Percentiles rank a stretch among this genome's conserved stretches.
Evolutionary conservation across 2,797 vertebrate species (phyloP).

Genomic region (Chloroceryle inda): DNA sequence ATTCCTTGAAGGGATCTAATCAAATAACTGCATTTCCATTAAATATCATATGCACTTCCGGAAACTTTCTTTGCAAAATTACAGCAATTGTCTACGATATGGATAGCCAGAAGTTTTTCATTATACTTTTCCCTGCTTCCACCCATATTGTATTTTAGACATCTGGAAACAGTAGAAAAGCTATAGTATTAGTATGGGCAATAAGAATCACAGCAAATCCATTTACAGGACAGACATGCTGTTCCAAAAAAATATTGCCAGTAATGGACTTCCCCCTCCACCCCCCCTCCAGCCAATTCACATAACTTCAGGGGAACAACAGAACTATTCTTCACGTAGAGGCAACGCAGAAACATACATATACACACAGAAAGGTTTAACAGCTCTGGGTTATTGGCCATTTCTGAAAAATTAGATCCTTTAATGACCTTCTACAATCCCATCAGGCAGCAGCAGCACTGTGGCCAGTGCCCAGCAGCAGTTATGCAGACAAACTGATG

Average conservation of each 20-base stretch:
- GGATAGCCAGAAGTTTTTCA: slow-evolving; percentile 20
- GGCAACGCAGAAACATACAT: not conserved
- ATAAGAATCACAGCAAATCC: slow-evolving; percentile 34
- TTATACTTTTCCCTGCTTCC: not conserved
- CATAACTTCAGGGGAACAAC: not conserved
- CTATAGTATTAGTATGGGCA: not conserved
- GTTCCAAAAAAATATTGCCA: not conserved
- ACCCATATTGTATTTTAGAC: not conserved
- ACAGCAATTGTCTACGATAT: not conserved
- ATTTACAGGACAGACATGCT: not conserved
- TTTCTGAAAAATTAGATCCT: not conserved
- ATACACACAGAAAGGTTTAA: not conserved
- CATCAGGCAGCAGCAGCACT: not conserved
- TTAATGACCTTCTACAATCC: not conserved
- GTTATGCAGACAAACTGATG: not conserved
- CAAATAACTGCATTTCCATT: not conserved
- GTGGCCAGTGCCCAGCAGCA: not conserved
- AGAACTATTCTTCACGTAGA: not conserved
- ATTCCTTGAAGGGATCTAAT: not conserved
- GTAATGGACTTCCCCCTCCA: not conserved
- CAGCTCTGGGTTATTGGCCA: not conserved
- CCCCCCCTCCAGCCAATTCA: not conserved
- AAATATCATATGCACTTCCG: not conserved
- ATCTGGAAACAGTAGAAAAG: slow-evolving; percentile 42
- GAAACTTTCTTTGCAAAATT: not conserved